These are phyloP conservation scores for Agrochola litura DNA, from an alignment of 2,888 invertebrate genomes.

Conservation along the genomic window DNA sequence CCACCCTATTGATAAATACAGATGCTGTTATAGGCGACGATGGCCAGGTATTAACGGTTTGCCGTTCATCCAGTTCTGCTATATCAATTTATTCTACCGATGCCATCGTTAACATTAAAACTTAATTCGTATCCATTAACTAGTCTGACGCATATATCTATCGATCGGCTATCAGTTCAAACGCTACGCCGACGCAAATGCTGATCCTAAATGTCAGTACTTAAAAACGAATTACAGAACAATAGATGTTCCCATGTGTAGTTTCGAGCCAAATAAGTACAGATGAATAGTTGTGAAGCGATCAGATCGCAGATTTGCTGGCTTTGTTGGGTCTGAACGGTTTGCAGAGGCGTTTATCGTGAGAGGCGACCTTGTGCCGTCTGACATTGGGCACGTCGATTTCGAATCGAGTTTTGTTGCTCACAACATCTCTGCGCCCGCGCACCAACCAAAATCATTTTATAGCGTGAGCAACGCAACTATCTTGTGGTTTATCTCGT, in stretches of 20 bases:
- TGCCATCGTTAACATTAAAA: slow-evolving; percentile 49
- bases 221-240: slow-evolving; percentile 70
- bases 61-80: slow-evolving; percentile 49
- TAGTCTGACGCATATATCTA: slow-evolving; percentile 47
- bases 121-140: slow-evolving; percentile 54
- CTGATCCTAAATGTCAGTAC: slow-evolving; percentile 67
- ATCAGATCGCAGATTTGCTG: slow-evolving; percentile 71
- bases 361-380: slow-evolving; percentile 85
- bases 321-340: slow-evolving; percentile 68
- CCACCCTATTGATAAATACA: slow-evolving; percentile 62
- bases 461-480: slow-evolving; percentile 40
- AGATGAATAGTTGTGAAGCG: slow-evolving; percentile 69
- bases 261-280: slow-evolving; percentile 71
- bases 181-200: slow-evolving; percentile 45
- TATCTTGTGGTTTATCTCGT: slow-evolving; percentile 47
- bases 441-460: slow-evolving; percentile 62
- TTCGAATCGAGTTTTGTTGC: slow-evolving; percentile 80
- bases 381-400: slow-evolving; percentile 85
- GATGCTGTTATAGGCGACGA: slow-evolving; percentile 56
- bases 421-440: slow-evolving; percentile 75
- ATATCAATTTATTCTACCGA: slow-evolving; percentile 47
- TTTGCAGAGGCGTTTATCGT: slow-evolving; percentile 80
- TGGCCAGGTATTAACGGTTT: slow-evolving; percentile 49
- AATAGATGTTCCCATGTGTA: slow-evolving; percentile 70
- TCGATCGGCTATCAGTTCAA: slow-evolving; percentile 46